Evolutionary conservation across 2,888 invertebrate genomes (phyloP), one percentile per base, ranked within the genome.

Genomic region (Altica lythri): DNA sequence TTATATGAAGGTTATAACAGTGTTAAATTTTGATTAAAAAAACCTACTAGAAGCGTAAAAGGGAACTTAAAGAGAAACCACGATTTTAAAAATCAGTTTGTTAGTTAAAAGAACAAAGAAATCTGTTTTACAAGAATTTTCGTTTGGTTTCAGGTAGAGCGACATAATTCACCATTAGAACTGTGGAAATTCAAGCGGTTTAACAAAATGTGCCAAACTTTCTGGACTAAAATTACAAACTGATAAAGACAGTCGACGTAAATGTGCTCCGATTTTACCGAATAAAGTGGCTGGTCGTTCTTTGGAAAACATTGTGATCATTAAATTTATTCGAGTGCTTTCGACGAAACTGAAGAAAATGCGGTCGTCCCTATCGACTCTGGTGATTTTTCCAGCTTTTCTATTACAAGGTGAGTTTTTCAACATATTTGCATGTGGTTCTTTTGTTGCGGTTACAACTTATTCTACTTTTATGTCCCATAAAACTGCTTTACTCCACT

Each of bases 321-420:
- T 55, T 42, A 55, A 42, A 46, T 45, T 49, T 37, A 16, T 51
- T 27, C 12, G 37, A 55, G 55, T 51, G 55, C 38, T 19, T 29
- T 25, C 19, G 16, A 51, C 32, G 35, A 38, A 35, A 19, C 42
- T 27, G 27, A 49, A 35, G 37, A 55, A 43, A 51, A 55, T 55
- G 55, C 43, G 47, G 47, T 42, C 47, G 30, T 17, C 47, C 16
- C 25, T 47, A 29, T 40, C 53, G 38, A 43, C 47, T 35, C 27
- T 55, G 55, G 35, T 55, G 43, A 55, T 55, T 51, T 43, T 55
- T 40, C 51, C 46, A 30, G 51, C 55, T 34, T 55, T 55, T 45
- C 42, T 55, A 40, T 51, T 55, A 43, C 55, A 55, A 55, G 55
- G 55, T 55, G 19, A 51, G 55, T 55, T 35, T 38, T 45, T 45